Evolutionary conservation across 2,113 vertebrate genomes (phyloP).

Genomic region (Ctenodactylus gundi): DNA sequence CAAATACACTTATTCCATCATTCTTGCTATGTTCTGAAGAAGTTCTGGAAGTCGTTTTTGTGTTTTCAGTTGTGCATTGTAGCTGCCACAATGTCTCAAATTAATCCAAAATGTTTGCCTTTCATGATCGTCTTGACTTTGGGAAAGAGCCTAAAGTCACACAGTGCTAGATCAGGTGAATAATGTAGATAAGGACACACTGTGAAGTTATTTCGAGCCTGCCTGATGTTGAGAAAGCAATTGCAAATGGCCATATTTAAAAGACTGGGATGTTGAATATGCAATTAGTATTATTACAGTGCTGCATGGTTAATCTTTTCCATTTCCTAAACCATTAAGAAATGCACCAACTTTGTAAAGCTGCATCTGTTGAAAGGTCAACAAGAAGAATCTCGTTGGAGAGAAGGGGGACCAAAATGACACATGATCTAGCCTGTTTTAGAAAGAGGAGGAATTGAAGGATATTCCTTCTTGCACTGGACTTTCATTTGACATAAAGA

Average conservation of each 20-base stretch:
- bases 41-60: no score
- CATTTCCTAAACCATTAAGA: background rate
- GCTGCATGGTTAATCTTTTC: background rate
- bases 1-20: no score
- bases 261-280: background rate
- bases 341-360: background rate
- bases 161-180: no score
- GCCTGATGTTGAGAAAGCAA: background rate
- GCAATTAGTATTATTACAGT: background rate
- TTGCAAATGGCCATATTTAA: background rate
- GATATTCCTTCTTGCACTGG: background rate
- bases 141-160: no score
- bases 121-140: no score
- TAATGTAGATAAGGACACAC: no score
- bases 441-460: background rate
- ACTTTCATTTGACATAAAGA: background rate
- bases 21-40: no score
- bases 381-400: background rate
- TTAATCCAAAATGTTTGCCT: no score
- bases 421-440: background rate
- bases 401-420: background rate
- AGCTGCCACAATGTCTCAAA: no score
- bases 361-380: background rate
- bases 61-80: no score
- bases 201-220: no score